Evolutionary conservation across 92 coral and sea anemone species (phyloP), one percentile per base, ranked within the genome.

Genomic region (Porites evermanni): DNA sequence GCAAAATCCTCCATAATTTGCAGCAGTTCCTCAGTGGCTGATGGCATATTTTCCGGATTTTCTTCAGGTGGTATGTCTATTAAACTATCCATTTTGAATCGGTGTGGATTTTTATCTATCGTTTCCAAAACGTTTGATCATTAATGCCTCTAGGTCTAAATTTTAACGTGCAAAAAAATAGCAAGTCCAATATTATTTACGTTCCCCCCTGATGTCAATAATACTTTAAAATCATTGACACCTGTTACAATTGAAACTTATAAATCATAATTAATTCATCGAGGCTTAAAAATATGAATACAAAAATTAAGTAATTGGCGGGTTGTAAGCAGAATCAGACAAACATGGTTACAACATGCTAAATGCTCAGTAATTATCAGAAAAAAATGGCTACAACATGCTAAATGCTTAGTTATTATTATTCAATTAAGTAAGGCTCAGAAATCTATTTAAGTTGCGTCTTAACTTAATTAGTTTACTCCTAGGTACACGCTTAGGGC

Each of bases 1-100:
- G 92, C 98, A 85, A 94, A 94, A 75, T 94, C 98, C 52, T 94
- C 98, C 70, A 91, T 51, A 24, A 94, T 93, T 78, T 92, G 95
- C 59, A 94, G 83, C 13, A 94, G 67, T 77, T 94, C 98, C 69
- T 94, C 98, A 13, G 98, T 94, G 6, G 94, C 92, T 9, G 98
- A 88, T 2, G 93, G 94, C 79, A 93, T 95, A 18, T 93, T 86
- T 58, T 81, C 91, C 13, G 83, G 82, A 38, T 76, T 47, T 53
- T 85, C 84, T 60, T 85, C 88, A 0, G 88, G 77, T 70, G 88
- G 83, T n/a, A 78, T 66, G 19, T 78, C 82, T 12, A 85, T 58
- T 24, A 85, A 76, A 76, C 38, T 72, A 69, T 76, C 88, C 88
- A 85, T 76, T 53, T 54, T 56, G 82, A 50, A n/a, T 81, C 19